Base-by-base conservation (phyloP, 1,140 invertebrate genomes). In the Papilio helenus region DNA sequence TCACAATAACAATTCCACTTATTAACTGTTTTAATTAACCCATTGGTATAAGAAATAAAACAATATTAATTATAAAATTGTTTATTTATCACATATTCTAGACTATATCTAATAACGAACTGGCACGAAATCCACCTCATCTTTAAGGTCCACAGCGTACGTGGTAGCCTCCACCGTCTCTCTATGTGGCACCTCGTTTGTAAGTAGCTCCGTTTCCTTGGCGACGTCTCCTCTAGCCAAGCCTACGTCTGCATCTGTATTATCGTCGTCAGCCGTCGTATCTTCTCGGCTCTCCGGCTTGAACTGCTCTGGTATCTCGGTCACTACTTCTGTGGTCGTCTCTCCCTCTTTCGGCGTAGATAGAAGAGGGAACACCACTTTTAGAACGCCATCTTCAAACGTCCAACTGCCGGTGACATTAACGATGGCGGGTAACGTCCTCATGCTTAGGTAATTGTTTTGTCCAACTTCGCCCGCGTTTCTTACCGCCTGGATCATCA, bases 51-150 rank as follows among this genome's bases (percentile, higher is more conserved):
- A 2, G 46, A 55, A 55, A n/a, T 18, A 65, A 65, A 65, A 26
- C 3, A 26, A 16, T 23, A 29, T 14, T 29, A 16, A 29, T 29
- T 14, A 5, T 14, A 26, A 65, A 10, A 65, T 16, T 29, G 12
- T 65, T 74, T 74, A 58, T 76, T 76, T 58, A 76, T 29, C 26
- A 68, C 1, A 10, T 61, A 68, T 29, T 29, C 14, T 29, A 68
- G 10, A 51, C 12, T 29, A 65, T n/a, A 39, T 44, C 61, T 84
- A 84, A 72, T 83, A 87, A 26, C 61, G 72, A 9, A 89, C 81
- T 20, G 89, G 89, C n/a, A 89, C 85, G 39, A 90, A 90, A 74
- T 90, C 89, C 0, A 87, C 81, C 3, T 90, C 85, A 20, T 89
- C 82, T 18, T 86, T 88, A 39, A 89, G 79, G 51, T 89, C 83